Evolutionary conservation across 2,888 invertebrate species (phyloP).

Genomic region (Sericinus montela): DNA sequence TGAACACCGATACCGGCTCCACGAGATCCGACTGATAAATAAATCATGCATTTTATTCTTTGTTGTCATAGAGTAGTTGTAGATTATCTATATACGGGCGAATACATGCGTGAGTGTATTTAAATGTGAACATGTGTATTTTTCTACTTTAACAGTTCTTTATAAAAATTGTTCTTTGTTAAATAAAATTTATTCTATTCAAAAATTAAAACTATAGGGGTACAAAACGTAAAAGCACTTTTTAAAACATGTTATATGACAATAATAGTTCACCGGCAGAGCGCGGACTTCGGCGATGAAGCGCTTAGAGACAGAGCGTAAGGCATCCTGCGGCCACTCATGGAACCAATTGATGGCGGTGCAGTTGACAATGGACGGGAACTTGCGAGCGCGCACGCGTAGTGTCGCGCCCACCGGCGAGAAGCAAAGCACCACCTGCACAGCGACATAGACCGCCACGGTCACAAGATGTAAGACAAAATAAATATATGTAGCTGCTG

Average conservation of each 20-base stretch:
- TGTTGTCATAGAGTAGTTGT: no score
- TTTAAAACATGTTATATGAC: no score
- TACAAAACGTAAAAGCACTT: no score
- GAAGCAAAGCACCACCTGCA: constrained; percentile 90
- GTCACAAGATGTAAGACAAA: no score
- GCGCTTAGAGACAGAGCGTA: constrained; percentile 91
- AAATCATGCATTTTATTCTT: not conserved
- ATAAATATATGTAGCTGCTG: no score
- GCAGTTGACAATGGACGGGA: constrained; percentile 95
- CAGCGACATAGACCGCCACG: not conserved
- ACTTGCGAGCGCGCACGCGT: constrained; percentile 91
- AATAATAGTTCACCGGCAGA: constrained; percentile 76
- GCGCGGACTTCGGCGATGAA: constrained; percentile 89
- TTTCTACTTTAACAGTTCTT: no score
- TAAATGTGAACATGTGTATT: no score
- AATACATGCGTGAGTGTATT: no score
- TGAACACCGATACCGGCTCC: constrained; percentile 87
- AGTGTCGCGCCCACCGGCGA: constrained; percentile 96
- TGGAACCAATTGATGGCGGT: constrained; percentile 98
- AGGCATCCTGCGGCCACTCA: constrained; percentile 95
- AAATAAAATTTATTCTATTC: no score
- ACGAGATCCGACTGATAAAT: constrained; percentile 75
- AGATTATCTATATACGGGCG: no score
- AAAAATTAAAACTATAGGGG: no score
- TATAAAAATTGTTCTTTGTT: no score